These are phyloP conservation scores for Conus betulinus DNA, from an alignment of 1,140 invertebrate genomes.

Conservation along the genomic window DNA sequence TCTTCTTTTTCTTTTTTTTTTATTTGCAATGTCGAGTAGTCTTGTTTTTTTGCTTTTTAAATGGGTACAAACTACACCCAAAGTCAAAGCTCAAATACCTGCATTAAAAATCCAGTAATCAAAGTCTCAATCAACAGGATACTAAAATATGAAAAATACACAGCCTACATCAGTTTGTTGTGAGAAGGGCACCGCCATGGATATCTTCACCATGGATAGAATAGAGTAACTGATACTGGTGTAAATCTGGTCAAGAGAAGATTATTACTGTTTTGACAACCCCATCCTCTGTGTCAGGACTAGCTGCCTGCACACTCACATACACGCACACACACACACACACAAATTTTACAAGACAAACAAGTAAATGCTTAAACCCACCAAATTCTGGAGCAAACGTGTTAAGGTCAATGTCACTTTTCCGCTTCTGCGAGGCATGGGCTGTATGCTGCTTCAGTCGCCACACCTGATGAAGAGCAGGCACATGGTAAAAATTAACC, in stretches of 20 bases:
- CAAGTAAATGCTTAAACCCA: conserved; percentile 3
- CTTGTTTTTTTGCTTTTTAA: too few species aligned
- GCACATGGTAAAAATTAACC: not conserved
- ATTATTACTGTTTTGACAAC: not conserved
- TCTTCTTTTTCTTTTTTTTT: too few species aligned
- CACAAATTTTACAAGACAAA: not conserved
- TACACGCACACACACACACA: not conserved
- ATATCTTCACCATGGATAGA: not conserved
- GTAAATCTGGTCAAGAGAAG: not conserved
- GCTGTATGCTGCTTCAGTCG: conserved; percentile 36
- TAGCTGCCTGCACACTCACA: not conserved
- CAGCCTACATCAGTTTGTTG: too few species aligned
- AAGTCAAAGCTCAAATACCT: too few species aligned
- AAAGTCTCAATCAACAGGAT: too few species aligned
- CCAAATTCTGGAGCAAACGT: conserved; percentile 43
- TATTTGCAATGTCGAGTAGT: too few species aligned
- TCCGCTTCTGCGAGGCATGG: not conserved
- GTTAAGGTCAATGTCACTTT: conserved; percentile 28
- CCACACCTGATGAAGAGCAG: not conserved
- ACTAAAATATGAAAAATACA: too few species aligned
- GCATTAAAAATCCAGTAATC: too few species aligned
- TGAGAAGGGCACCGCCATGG: too few species aligned
- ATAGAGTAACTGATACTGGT: not conserved
- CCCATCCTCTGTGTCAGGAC: too few species aligned
- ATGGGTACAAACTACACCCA: too few species aligned